Conservation (phyloP, 2,888 invertebrate species). For the Scaptomyza caliginosa region DNA sequence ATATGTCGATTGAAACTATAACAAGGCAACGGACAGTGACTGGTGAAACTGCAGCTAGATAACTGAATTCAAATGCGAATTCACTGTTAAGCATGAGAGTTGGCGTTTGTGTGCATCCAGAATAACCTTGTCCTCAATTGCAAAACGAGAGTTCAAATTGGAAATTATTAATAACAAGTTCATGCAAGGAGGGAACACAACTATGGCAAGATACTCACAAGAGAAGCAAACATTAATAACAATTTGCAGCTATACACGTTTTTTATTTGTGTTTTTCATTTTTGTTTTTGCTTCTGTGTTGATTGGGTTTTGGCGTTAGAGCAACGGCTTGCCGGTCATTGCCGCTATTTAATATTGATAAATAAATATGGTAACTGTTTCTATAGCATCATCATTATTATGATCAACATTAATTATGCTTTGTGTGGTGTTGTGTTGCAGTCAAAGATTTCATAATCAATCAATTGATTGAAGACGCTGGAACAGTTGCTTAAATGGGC, state of each 20-base stretch:
- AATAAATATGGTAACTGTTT: conserved; percentile 61
- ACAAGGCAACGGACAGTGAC: conserved; percentile 38
- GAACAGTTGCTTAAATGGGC: conserved; percentile 42
- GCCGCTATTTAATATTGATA: conserved; percentile 58
- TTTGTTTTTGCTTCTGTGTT: conserved; percentile 15
- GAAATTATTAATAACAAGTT: conserved; percentile 10
- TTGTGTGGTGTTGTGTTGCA: conserved; percentile 23
- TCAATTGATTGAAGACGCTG: conserved; percentile 56
- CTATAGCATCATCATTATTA: conserved; percentile 28
- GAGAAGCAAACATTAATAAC: conserved; percentile 61
- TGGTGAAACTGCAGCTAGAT: conserved; percentile 49
- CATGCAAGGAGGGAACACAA: conserved; percentile 13
- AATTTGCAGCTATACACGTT: too few species aligned
- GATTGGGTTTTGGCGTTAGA: conserved; percentile 7
- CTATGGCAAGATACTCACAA: conserved; percentile 6
- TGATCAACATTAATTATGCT: conserved; percentile 52
- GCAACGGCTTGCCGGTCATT: conserved; percentile 24
- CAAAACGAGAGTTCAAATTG: conserved; percentile 26
- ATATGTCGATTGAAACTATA: conserved; percentile 53
- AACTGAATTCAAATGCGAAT: conserved; percentile 11
- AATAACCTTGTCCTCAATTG: conserved; percentile 25
- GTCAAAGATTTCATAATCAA: conserved; percentile 66
- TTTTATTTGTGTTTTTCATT: conserved; percentile 11
- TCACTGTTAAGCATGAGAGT: neutral
- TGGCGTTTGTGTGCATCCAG: conserved; percentile 5